Evolutionary conservation across 1,140 invertebrate genomes (phyloP).

Genomic region (Condylostylus longicornis): DNA sequence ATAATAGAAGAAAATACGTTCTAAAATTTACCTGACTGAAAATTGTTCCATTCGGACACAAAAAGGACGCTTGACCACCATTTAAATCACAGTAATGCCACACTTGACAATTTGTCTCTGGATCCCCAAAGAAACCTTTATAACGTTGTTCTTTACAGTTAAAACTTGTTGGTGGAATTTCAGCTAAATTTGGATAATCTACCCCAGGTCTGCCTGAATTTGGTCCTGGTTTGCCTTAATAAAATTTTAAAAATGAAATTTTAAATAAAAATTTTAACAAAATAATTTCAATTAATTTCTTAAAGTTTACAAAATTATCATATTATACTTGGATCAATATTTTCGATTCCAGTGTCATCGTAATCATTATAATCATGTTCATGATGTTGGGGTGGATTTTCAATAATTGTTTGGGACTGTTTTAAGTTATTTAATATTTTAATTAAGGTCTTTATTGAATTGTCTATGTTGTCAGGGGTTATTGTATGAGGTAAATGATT

Average conservation of each 20-base stretch:
- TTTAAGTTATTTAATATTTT: conserved; percentile 53
- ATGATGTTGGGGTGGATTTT: conserved; percentile 27
- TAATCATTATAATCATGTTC: conserved; percentile 24
- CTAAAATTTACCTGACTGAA: conserved; percentile 75
- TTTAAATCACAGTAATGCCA: conserved; percentile 88
- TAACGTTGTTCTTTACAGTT: conserved; percentile 71
- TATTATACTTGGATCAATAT: conserved; percentile 9
- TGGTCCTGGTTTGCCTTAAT: conserved; percentile 27
- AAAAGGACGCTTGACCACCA: conserved; percentile 75
- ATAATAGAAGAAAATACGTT: no score
- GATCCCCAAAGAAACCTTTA: conserved; percentile 81
- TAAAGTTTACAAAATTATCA: not conserved
- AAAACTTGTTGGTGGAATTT: conserved; percentile 64
- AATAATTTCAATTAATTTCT: conserved; percentile 16
- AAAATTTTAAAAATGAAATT: not conserved
- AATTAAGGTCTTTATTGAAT: conserved; percentile 57
- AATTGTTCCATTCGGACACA: conserved; percentile 82
- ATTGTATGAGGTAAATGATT: conserved; percentile 58
- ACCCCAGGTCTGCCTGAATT: conserved; percentile 61
- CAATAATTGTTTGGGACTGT: conserved; percentile 32
- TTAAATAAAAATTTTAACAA: not conserved
- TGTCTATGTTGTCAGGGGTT: conserved; percentile 57
- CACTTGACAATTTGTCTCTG: conserved; percentile 71
- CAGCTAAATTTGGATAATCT: conserved; percentile 64
- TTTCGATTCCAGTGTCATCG: conserved; percentile 7